Evolutionary conservation across 1,140 invertebrate species (phyloP), one percentile per base, ranked within the genome.

Genomic region (Agraylea sexmaculata): DNA sequence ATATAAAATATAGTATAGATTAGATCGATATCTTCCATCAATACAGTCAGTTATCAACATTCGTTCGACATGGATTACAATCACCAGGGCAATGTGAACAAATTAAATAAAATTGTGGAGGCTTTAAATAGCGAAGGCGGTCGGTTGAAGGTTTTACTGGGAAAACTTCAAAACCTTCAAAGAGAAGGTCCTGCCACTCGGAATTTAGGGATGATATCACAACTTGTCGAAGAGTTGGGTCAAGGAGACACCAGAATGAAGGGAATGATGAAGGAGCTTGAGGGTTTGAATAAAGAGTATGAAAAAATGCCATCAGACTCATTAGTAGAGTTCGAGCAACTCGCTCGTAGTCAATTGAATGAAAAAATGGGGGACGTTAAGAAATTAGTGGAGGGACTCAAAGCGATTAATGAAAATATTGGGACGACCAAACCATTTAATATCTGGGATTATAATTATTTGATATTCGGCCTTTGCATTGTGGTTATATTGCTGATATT

Each of bases 291-390:
- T 1, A 29, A 52, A 1, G 50, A 59, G 21, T 69, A 62, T 35
- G 49, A 58, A n/a, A 32, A 46, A 2, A 50, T 71, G 49, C 30
- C 43, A 2, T 52, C 58, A 2, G 50, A 55, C 0, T 62, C 65
- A 3, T 66, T 60, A 12, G 34, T 39, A 2, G 29, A 56, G 5
- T 68, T 71, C 27, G 32, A 57, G 0, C n/a, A n/a, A n/a, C n/a
- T n/a, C n/a, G n/a, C n/a, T n/a, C n/a, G n/a, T n/a, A 23, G 35
- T 0, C 46, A 59, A 29, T 42, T 59, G 2, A 58, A 60, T 34
- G 56, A 59, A 0, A 51, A 53, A 0, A 33, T 64, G 0, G 47
- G 47, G 1, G 47, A 30, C 0, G 16, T 21, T 10, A 4, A 16
- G 18, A 18, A 37, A 22, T 21, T 43, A 0, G 35, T 27, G 25